Percentiles rank a stretch among this genome's conserved stretches.
Conservation (phyloP, 2,113 vertebrate genomes). For the Elachura formosa region DNA sequence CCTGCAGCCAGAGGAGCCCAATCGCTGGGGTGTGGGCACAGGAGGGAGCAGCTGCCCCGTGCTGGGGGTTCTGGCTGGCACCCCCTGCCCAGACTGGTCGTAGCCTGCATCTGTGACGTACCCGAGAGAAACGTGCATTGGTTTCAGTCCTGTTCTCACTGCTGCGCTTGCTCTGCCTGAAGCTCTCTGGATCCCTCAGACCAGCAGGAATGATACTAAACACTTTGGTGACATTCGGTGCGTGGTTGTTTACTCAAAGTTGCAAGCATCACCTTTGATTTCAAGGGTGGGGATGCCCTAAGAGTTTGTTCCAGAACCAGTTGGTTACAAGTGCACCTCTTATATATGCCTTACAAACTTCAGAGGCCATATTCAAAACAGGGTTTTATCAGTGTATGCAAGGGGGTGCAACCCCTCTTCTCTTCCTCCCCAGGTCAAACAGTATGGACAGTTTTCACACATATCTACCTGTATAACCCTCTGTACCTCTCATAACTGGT, state of each 20-base stretch:
- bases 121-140: neutral
- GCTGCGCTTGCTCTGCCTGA: neutral
- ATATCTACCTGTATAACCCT: slow-evolving; percentile 99
- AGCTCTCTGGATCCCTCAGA: slow-evolving; percentile 50
- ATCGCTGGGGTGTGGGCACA: neutral
- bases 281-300: slow-evolving; percentile 59
- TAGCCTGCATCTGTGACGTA: neutral
- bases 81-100: fast-evolving
- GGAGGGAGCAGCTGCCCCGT: neutral
- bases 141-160: neutral
- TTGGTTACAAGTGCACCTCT: slow-evolving; percentile 94
- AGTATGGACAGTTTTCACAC: slow-evolving; percentile 96
- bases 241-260: slow-evolving; percentile 45
- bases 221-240: slow-evolving; percentile 27
- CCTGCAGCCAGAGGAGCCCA: neutral
- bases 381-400: slow-evolving; percentile 97
- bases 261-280: slow-evolving; percentile 65
- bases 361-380: slow-evolving; percentile 99
- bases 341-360: slow-evolving; percentile 97
- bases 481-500: slow-evolving; percentile 99
- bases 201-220: slow-evolving; percentile 34
- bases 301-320: slow-evolving; percentile 85
- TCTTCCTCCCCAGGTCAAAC: slow-evolving; percentile 86
- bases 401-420: slow-evolving; percentile 83
- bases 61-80: neutral